Evolutionary conservation across 2,113 vertebrate genomes (phyloP).

Genomic region (Pithys albifrons): DNA sequence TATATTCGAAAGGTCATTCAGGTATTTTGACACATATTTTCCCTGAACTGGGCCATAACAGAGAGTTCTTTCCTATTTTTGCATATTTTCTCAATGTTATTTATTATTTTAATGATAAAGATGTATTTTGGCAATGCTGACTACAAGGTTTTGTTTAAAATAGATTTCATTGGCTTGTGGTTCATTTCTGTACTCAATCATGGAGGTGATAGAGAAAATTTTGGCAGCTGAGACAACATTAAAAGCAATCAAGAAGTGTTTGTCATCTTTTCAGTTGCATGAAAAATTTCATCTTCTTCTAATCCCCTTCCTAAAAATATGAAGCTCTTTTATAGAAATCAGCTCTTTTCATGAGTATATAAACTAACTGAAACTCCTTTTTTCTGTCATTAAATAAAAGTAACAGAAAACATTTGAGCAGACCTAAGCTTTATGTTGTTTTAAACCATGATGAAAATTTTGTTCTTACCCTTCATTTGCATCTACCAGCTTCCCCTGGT

Average conservation of each 20-base stretch:
- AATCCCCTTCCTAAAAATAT: background rate
- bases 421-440: background rate
- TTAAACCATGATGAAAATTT: background rate
- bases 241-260: conserved; percentile 26
- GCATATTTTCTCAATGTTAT: conserved; percentile 9
- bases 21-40: conserved; percentile 16
- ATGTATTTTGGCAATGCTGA: conserved; percentile 37
- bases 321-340: background rate
- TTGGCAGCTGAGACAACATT: conserved; percentile 27
- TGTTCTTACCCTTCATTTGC: background rate
- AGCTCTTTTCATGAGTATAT: background rate
- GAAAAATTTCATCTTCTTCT: conserved; percentile 12
- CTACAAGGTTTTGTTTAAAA: conserved; percentile 48
- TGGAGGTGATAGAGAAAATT: conserved; percentile 36
- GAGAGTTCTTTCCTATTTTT: conserved; percentile 5
- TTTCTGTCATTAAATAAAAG: background rate
- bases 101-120: conserved; percentile 55
- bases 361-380: background rate
- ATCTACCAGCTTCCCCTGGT: background rate
- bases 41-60: background rate
- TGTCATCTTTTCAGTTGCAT: conserved; percentile 6
- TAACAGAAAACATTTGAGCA: background rate
- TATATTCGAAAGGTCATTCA: conserved; percentile 18
- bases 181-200: conserved; percentile 28
- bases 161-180: conserved; percentile 21